Evolutionary conservation across 2,113 vertebrate genomes (phyloP).

Genomic region (Gobiocypris rarus): DNA sequence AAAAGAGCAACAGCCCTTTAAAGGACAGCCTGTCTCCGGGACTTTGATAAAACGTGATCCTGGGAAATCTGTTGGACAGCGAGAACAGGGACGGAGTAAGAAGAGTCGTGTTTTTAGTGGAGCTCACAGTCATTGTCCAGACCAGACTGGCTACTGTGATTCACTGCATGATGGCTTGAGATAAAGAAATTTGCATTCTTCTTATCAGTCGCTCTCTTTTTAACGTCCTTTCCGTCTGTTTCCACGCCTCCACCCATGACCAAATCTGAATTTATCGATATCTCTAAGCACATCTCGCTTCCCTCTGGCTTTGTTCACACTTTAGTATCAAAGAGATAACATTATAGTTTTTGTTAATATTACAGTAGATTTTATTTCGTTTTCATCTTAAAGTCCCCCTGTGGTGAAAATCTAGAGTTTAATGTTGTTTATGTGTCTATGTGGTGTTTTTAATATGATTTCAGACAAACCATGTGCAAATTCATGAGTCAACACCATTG

Average conservation of each 20-base stretch:
- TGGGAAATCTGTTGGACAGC: not conserved
- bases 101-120: not conserved
- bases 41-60: not conserved
- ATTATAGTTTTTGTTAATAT: too few species aligned
- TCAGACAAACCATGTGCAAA: too few species aligned
- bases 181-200: not conserved
- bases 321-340: not conserved
- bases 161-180: not conserved
- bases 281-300: not conserved
- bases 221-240: not conserved
- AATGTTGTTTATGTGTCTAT: too few species aligned
- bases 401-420: too few species aligned
- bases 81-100: not conserved
- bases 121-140: not conserved
- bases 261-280: not conserved
- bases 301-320: not conserved
- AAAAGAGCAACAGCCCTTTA: conserved; percentile 23
- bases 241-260: not conserved
- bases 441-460: too few species aligned
- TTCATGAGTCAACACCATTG: too few species aligned
- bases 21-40: not conserved
- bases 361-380: too few species aligned
- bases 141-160: not conserved
- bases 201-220: not conserved
- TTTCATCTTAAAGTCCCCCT: too few species aligned